phyloP scores from a whole-genome alignment of 2,888 invertebrate genomes.

The Lepidochitona cinerea region DNA sequence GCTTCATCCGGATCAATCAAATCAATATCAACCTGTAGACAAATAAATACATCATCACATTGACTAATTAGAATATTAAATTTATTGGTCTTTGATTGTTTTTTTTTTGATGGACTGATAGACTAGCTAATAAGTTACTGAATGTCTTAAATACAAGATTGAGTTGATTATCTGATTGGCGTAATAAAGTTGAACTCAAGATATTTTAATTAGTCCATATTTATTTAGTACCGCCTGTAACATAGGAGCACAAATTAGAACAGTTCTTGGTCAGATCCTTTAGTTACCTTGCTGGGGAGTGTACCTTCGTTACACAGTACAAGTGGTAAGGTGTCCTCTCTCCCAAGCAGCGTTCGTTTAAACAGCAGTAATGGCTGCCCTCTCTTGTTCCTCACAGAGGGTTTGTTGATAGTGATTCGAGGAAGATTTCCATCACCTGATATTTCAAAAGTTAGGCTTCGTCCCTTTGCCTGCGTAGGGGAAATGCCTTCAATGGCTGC shows the following conservation, averaged over 20 bases:
- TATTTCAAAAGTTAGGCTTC: conserved; percentile 67
- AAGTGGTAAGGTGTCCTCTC: conserved; percentile 60
- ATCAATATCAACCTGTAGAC: conserved; percentile 68
- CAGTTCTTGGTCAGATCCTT: no score
- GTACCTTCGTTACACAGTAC: conserved; percentile 68
- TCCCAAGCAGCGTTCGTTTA: conserved; percentile 63
- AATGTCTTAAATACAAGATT: no score
- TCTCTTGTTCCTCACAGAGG: conserved; percentile 67
- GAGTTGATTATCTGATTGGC: no score
- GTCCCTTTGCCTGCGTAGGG: conserved; percentile 61
- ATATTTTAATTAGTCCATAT: no score
- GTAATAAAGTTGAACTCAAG: no score
- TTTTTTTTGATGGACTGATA: no score
- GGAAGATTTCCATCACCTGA: conserved; percentile 71
- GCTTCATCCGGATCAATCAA: conserved; percentile 66
- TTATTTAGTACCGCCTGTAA: no score
- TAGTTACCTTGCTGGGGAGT: conserved; percentile 70
- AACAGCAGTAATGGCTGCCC: conserved; percentile 69
- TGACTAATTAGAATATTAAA: no score
- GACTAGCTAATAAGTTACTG: no score
- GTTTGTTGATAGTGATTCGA: conserved; percentile 63
- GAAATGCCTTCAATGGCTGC: conserved; percentile 63
- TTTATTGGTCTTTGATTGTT: no score
- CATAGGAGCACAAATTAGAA: no score
- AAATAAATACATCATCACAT: not conserved